phyloP scores from a whole-genome alignment of 2,113 vertebrate species.

The Sander vitreus region DNA sequence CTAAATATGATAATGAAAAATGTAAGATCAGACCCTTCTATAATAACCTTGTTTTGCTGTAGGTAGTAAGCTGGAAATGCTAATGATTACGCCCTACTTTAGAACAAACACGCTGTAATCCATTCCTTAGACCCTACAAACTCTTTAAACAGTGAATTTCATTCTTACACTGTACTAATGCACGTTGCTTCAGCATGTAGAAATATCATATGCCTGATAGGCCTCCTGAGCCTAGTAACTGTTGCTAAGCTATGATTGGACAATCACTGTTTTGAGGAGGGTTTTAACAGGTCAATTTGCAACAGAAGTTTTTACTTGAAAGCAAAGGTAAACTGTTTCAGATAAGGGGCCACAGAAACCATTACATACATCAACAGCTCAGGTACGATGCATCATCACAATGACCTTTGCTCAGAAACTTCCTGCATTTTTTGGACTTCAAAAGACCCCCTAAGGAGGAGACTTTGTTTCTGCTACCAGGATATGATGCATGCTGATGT shows the following conservation, averaged over 20 bases:
- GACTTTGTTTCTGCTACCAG: conserved; percentile 33
- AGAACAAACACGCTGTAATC: neutral
- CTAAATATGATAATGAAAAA: neutral
- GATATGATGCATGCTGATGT: conserved; percentile 69
- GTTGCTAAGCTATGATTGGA: neutral
- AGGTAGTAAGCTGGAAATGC: neutral
- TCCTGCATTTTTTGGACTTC: conserved; percentile 61
- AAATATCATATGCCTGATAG: neutral
- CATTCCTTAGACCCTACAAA: neutral
- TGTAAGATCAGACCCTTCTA: neutral
- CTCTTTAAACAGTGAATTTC: neutral
- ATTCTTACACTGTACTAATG: neutral
- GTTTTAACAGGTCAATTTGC: neutral
- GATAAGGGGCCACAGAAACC: conserved; percentile 24
- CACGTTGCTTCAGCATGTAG: neutral
- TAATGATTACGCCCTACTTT: neutral
- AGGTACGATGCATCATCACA: conserved; percentile 12
- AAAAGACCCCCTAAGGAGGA: conserved; percentile 31
- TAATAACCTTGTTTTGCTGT: neutral
- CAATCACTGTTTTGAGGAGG: neutral
- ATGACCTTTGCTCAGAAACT: conserved; percentile 37
- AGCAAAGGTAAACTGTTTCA: conserved; percentile 20
- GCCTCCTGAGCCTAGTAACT: neutral
- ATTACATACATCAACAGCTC: conserved; percentile 23
- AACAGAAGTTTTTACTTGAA: neutral